Base-by-base conservation (phyloP, 2,797 vertebrate species). In the Lepilemur septentrionalis region DNA sequence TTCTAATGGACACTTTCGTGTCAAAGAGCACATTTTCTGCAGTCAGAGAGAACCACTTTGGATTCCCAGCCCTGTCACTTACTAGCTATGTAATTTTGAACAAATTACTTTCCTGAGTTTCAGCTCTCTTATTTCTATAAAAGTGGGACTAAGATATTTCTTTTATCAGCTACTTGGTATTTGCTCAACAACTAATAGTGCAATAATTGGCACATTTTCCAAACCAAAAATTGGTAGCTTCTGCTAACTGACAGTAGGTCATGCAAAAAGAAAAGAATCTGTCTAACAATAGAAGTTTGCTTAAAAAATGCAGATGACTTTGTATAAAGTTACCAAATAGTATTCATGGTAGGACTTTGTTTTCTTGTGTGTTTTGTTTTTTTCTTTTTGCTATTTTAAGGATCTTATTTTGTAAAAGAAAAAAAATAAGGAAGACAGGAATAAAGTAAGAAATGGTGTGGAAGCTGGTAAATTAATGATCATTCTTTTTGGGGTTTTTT, bases 231-330 rank as follows among this genome's bases (percentile, higher is more conserved):
- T 65, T 35, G n/a, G 38, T 30, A 25, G 30, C 28, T 57, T 73
- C 22, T 72, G 46, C 2, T 52, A 67, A 14, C 12, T 50, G 23
- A 88, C 32, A 59, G 20, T 9, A 72, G 0, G 38, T 88, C 4
- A 9, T 10, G 30, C 25, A 32, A 35, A 69, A 87, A 84, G 35
- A 38, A 75, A 63, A 69, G n/a, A 93, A 87, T 72, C 25, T 80
- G 78, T 65, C 35, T 82, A 85, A 72, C 30, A 63, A 52, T 20
- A 80, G 18, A 80, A 43, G 18, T 72, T 59, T 52, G n/a, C n/a
- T 84, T 89, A 15, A 76, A 89, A 93, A 96, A 48, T 82, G 88
- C 67, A 65, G n/a, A 72, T n/a, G 70, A 35, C 7, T 81, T 81
- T 80, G 23, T 46, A 59, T 52, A 59, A 89, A 69, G 28, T 81